Evolutionary conservation across 2,113 vertebrate species (phyloP).

Genomic region (Sisor rabdophorus): DNA sequence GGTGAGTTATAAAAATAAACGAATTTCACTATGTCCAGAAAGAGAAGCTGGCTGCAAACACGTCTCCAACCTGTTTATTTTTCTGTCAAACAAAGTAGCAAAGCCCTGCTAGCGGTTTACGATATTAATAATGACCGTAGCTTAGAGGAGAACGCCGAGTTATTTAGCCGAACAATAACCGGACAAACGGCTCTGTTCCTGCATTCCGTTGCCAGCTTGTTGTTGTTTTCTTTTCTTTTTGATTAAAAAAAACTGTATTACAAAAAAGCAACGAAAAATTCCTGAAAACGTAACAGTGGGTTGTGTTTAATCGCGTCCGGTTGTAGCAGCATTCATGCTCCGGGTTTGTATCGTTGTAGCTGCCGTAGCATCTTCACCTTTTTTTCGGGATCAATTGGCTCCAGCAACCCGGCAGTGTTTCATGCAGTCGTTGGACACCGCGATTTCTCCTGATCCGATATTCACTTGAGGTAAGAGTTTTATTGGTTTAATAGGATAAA

Average conservation of each 20-base stretch:
- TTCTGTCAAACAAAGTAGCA: slow-evolving; percentile 72
- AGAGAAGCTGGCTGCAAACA: slow-evolving; percentile 38
- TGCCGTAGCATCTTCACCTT: slow-evolving; percentile 15
- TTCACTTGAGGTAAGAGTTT: slow-evolving; percentile 33
- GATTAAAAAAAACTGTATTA: background rate
- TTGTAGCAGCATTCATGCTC: slow-evolving; percentile 18
- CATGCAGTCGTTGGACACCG: slow-evolving; percentile 22
- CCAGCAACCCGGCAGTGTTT: slow-evolving; percentile 17
- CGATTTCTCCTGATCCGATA: background rate
- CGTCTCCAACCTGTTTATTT: slow-evolving; percentile 67
- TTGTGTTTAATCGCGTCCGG: slow-evolving; percentile 16
- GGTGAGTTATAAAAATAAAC: slow-evolving; percentile 56
- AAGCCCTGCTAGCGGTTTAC: slow-evolving; percentile 61
- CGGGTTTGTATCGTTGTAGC: slow-evolving; percentile 50
- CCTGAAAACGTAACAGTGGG: background rate
- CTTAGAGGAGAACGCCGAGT: background rate
- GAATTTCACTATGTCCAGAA: background rate
- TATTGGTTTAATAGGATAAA: background rate
- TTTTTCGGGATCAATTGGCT: slow-evolving; percentile 14
- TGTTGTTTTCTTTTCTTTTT: background rate
- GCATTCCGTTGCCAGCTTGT: too few species aligned
- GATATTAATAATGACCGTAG: background rate
- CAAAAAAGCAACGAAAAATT: background rate
- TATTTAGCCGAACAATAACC: background rate
- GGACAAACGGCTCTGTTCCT: background rate